These are phyloP conservation scores for Scylla paramamosain DNA, from an alignment of 1,140 invertebrate genomes.

Conservation along the genomic window DNA sequence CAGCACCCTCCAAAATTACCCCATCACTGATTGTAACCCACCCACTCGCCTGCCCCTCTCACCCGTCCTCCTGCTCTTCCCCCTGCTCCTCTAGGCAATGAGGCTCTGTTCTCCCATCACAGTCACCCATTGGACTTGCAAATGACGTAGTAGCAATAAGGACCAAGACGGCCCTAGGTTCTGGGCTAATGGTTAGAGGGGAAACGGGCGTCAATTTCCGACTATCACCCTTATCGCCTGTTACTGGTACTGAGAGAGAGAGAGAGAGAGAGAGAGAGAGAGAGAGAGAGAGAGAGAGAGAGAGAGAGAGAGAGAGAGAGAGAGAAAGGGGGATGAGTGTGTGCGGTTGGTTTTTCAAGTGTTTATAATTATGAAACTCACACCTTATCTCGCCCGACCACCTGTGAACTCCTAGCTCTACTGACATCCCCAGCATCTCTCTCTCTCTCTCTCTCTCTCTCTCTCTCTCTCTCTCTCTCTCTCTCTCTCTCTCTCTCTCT, in stretches of 20 bases:
- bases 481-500: no score
- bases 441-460: no score
- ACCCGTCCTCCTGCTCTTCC: no score
- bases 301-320: no score
- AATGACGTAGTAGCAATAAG: conserved; percentile 22
- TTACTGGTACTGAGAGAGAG: background rate
- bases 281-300: no score
- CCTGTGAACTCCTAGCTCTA: no score
- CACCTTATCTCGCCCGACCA: no score
- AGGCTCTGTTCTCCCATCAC: background rate
- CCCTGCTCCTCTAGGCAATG: background rate
- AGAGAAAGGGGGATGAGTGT: no score
- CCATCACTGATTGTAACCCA: background rate
- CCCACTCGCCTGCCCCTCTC: background rate
- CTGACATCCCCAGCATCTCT: no score
- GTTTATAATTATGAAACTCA: no score
- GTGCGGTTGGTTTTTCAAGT: no score
- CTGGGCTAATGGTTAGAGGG: background rate
- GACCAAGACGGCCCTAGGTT: background rate
- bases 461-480: no score
- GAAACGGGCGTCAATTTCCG: background rate
- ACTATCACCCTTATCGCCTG: background rate
- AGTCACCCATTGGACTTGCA: conserved; percentile 8
- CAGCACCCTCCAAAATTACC: background rate
- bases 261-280: background rate